Evolutionary conservation across 2,797 vertebrate species (phyloP).

Genomic region (Darevskia nairensis): DNA sequence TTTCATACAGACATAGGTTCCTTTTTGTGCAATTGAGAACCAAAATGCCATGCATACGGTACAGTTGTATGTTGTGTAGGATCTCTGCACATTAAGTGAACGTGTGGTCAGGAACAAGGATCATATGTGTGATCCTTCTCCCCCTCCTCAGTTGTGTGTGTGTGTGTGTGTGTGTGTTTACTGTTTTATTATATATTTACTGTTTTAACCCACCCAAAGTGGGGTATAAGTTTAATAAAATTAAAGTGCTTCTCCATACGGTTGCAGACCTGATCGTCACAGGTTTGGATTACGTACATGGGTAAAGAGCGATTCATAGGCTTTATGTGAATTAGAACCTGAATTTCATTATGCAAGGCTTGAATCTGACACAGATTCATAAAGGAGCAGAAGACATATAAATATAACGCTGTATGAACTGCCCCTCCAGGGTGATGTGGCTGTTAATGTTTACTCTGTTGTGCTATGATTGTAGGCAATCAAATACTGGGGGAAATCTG

Average conservation of each 20-base stretch:
- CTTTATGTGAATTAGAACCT: accelerated
- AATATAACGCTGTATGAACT: not conserved
- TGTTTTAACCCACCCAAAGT: too few species aligned
- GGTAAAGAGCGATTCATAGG: not conserved
- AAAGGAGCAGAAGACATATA: not conserved
- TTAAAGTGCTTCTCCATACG: not conserved
- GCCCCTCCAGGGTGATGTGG: not conserved
- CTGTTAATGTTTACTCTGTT: not conserved
- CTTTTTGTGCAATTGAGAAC: not conserved
- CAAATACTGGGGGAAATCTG: not conserved
- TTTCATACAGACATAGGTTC: not conserved
- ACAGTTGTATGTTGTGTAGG: not conserved
- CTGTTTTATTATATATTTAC: too few species aligned
- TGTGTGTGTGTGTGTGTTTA: too few species aligned
- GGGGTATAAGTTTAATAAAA: too few species aligned
- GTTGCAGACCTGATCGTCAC: not conserved
- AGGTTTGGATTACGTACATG: not conserved
- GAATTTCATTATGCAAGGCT: not conserved
- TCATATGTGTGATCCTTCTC: not conserved
- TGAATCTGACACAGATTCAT: not conserved
- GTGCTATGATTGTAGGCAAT: not conserved
- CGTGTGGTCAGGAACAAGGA: not conserved
- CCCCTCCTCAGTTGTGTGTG: not conserved
- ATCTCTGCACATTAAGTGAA: not conserved
- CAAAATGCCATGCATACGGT: not conserved